A percentile compares a stretch with the other conserved stretches of the same genome.
Conservation (phyloP, 2,797 vertebrate genomes). For the Sebastes steindachneri region DNA sequence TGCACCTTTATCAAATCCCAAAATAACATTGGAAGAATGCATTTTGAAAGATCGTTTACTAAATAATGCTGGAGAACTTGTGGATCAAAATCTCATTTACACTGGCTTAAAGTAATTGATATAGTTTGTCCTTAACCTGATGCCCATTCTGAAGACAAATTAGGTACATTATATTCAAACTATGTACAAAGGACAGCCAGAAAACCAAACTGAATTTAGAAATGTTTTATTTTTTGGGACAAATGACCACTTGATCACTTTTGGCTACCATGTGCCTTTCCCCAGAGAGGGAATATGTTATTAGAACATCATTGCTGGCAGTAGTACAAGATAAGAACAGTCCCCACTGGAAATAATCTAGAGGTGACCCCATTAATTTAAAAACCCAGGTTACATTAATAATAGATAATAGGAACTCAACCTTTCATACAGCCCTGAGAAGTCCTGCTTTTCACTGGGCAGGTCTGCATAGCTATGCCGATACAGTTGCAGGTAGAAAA, state of each 20-base stretch:
- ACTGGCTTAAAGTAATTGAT: neutral
- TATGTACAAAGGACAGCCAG: conserved; percentile 1
- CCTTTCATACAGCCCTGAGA: neutral
- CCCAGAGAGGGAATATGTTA: neutral
- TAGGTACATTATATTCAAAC: neutral
- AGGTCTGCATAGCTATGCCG: neutral
- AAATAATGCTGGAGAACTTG: rapidly evolving
- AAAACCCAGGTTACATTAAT: neutral
- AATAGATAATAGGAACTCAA: neutral
- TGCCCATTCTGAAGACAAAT: rapidly evolving
- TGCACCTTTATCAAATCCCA: no score
- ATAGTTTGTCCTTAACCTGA: neutral
- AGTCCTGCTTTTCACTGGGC: neutral
- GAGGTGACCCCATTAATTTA: neutral
- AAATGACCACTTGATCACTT: neutral
- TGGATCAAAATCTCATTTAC: rapidly evolving
- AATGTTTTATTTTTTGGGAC: conserved; percentile 23
- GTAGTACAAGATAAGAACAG: neutral
- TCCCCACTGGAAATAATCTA: neutral
- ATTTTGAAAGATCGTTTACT: neutral
- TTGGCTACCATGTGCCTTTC: no score
- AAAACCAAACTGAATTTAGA: conserved; percentile 9
- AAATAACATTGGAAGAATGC: neutral
- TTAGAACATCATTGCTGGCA: neutral
- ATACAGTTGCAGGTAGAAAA: neutral